Evolutionary conservation across 2,113 vertebrate species (phyloP), one percentile per base, ranked within the genome.

Genomic region (Catagonus wagneri): DNA sequence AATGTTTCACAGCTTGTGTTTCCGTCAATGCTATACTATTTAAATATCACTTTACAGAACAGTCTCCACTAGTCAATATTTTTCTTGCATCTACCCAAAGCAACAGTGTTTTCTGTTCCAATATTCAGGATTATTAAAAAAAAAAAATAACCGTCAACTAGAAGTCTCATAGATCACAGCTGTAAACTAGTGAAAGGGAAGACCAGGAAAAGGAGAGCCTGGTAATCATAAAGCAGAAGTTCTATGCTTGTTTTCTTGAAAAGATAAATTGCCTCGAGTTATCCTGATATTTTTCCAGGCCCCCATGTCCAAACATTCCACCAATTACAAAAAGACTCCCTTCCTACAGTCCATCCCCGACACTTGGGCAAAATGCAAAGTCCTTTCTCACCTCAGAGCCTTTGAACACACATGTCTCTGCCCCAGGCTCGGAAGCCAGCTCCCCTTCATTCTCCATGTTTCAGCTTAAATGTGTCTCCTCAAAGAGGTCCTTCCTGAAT

Each of bases 41-140:
- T 66, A 90, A 95, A 56, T 94, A 72, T 34, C 83, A 29, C 11
- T 75, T 89, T 90, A 84, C 2, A 92, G 63, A 95, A 79, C 32
- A 58, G 92, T 68, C 32, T 84, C 54, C 66, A 13, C 56, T 63
- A 90, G 10, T 56, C 39, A 66, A 12, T 34, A 23, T 52, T 95
- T 83, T 86, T 75, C 27, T 69, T 81, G 0, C 29, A 88, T 78
- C 66, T 81, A 76, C 36, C 66, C 32, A 27, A 96, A 92, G 56
- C 25, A 79, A 34, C 1, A 16, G 3, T 44, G 50, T 71, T 71
- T 80, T 12, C 2, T 54, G 7, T 15, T 94, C 50, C 76, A 92
- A 16, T 61, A 58, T 95, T 14, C 27, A 86, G 12, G 25, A 75
- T 36, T 79, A 61, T n/a, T n/a, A 58, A 8, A 89, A 94, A 50